These are phyloP conservation scores for Pipistrellus kuhlii DNA, from an alignment of 2,797 vertebrate species.

Conservation along the genomic window DNA sequence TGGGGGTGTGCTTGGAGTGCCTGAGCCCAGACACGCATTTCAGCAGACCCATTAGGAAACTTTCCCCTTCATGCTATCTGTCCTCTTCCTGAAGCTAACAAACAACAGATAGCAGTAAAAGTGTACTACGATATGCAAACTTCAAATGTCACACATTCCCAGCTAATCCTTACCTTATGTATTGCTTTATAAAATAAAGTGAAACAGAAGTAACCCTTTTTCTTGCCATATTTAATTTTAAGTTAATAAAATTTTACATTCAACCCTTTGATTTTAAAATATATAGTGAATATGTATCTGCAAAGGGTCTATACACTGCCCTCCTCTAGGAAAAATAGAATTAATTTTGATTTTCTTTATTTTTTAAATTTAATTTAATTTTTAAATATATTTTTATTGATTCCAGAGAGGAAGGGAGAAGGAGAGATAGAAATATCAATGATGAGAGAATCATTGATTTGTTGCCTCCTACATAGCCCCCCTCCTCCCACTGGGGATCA, in stretches of 20 bases:
- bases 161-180: neutral
- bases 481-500: no score
- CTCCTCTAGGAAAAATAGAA: neutral
- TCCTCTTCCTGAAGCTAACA: neutral
- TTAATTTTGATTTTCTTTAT: neutral
- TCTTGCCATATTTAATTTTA: neutral
- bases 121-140: neutral
- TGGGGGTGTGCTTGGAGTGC: neutral
- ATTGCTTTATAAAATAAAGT: slow-evolving; percentile 14
- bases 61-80: neutral
- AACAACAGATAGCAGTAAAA: neutral
- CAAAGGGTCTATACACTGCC: neutral
- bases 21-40: neutral
- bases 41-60: slow-evolving; percentile 3
- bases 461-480: no score
- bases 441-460: no score
- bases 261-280: neutral
- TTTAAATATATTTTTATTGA: no score
- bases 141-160: slow-evolving; percentile 3
- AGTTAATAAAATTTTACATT: slow-evolving; percentile 5
- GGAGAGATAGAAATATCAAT: no score
- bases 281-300: slow-evolving; percentile 27
- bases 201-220: slow-evolving; percentile 18
- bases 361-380: no score
- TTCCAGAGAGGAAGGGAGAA: no score